Base-by-base conservation (phyloP, 2,797 vertebrate species). In the Carduelis carduelis region DNA sequence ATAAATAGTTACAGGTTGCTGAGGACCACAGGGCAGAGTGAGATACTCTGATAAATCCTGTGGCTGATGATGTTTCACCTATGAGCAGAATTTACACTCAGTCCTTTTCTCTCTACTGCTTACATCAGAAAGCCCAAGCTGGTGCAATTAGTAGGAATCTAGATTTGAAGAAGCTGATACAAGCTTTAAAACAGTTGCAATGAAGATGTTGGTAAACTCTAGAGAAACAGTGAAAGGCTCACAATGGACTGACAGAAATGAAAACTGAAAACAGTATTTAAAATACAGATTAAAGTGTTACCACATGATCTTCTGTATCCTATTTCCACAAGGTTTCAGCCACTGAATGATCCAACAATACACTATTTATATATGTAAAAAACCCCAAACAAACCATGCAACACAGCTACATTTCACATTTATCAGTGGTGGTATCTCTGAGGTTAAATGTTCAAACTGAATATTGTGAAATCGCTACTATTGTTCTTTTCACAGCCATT, bases 371-470 rank as follows among this genome's bases (percentile, higher is more conserved):
- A 49, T 43, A 70, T 16, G 22, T 50, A 53, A 56, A 83, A 71
- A 34, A 2, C 0, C 2, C 19, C 24, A 47, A 66, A 6, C 28
- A 57, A 76, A 71, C 35, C 49, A 57, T 11, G 17, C 46, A 71
- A 76, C 32, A 43, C 30, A 55, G 35, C 55, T 57, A n/a, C 15
- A 20, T 35, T 75, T 74, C 11, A 11, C 23, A 32, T 53, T 71
- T 72, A 87, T 64, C 84, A 61, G 57, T 8, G 35, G 22, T 52
- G 14, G 14, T 44, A 72, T 70, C 80, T 84, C 59, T 11, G 35
- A 95, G 49, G 69, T 86, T 87, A 87, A 85, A 60, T 30, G 80
- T 56, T 80, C 75, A 64, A 83, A 80, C 41, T 6, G 22, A 80
- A 32, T 22, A 47, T 49, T 89, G 72, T 86, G 71, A 94, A 97